Base-by-base conservation (phyloP, 2,113 vertebrate genomes). In the Astur gentilis region DNA sequence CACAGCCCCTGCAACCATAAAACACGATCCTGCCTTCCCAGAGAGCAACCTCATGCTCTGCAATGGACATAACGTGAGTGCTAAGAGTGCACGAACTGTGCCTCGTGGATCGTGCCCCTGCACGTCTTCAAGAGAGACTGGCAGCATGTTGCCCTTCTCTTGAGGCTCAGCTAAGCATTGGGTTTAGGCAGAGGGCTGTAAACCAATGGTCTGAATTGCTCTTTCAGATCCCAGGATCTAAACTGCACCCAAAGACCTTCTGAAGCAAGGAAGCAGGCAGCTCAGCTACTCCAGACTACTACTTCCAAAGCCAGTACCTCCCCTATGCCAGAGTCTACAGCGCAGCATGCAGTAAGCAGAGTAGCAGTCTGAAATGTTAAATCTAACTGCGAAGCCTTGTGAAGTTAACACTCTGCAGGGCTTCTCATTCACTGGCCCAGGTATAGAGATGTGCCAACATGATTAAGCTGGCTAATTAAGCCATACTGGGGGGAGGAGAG, bases 61-160 rank as follows among this genome's bases (percentile, higher is more conserved):
- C 77, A 44, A 34, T 44, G 69, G 36, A 29, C 58, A 4, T 7
- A 60, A 60, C 32, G 6, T 0, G 9, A 77, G 32, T 3, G 29
- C 64, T 44, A 61, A 21, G n/a, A 44, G 49, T 19, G 13, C 34
- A 47, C 0, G 1, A 61, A 58, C 47, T 32, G 9, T 18, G 27
- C 32, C 66, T 36, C 0, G 0, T 42, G 34, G 17, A 32, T 34
- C 0, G 0, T 40, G 44, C 3, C 36, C 9, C 20, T 65, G 38
- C 14, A n/a, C 0, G 0, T 60, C 38, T 83, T 54, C 34, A 38
- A 38, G 40, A 83, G 16, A 66, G 13, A 34, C 36, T 47, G 70
- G 52, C 57, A 83, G 44, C 10, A 58, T n/a, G 62, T 10, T 72
- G 52, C 11, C 65, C 34, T 31, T 36, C 14, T 87, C 73, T 73